Evolutionary conservation across 2,888 invertebrate genomes (phyloP).

Genomic region (Noctuana brunneofusca): DNA sequence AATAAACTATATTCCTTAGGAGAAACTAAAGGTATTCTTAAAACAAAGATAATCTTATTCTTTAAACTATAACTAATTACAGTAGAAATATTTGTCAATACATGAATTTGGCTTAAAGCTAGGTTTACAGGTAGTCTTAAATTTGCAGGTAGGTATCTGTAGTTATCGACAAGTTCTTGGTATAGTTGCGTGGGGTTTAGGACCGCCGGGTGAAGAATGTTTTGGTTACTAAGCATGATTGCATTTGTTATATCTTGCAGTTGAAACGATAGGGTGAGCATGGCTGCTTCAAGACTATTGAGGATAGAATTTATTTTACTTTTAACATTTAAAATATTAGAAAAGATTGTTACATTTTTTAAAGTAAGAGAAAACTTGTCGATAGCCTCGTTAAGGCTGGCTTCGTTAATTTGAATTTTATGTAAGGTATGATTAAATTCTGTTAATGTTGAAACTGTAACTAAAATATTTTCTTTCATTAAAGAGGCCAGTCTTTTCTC

Average conservation of each 20-base stretch:
- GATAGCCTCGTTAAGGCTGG: not conserved
- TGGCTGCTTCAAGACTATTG: constrained; percentile 33
- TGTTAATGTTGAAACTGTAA: not conserved
- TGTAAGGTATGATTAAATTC: not conserved
- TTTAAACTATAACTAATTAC: not conserved
- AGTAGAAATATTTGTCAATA: not conserved
- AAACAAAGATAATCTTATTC: not conserved
- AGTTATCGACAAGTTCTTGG: constrained; percentile 4
- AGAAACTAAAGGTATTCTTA: not conserved
- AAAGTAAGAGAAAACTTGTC: not conserved
- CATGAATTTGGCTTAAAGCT: not conserved
- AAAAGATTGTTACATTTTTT: not conserved
- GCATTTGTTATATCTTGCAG: constrained; percentile 32
- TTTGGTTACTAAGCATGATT: not conserved
- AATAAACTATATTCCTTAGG: not conserved
- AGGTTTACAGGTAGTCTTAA: not conserved
- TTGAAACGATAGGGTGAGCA: constrained; percentile 36
- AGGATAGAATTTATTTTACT: constrained; percentile 31
- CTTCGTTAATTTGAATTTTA: not conserved
- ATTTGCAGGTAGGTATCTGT: not conserved
- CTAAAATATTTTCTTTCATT: not conserved
- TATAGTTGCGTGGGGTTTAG: not conserved
- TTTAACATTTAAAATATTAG: constrained; percentile 1
- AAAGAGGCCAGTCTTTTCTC: constrained; percentile 3
- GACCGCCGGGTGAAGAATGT: not conserved